Conservation (phyloP, 2,797 vertebrate species). For the Clarias pachynema region DNA sequence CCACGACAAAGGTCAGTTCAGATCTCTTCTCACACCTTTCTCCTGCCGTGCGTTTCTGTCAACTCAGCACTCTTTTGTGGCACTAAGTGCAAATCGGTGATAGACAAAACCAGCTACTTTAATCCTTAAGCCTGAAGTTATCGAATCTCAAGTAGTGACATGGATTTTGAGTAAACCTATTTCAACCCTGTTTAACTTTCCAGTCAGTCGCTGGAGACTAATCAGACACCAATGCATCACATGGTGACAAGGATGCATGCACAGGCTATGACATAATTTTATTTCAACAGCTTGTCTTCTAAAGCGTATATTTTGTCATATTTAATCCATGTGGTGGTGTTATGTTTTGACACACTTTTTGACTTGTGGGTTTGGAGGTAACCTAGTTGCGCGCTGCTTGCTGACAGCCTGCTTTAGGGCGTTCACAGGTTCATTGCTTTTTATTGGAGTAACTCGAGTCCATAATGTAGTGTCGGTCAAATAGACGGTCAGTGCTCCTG, state of each 20-base stretch:
- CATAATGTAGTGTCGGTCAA: conserved; percentile 3
- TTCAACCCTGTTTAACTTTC: conserved; percentile 13
- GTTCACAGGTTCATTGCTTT: conserved; percentile 13
- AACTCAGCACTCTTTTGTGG: conserved; percentile 11
- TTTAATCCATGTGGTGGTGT: neutral
- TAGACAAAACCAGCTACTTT: neutral
- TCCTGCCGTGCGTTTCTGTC: neutral
- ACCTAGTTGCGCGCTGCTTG: conserved; percentile 10
- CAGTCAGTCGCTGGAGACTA: neutral
- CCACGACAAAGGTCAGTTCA: conserved; percentile 85
- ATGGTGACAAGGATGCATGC: neutral
- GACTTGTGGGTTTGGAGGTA: conserved; percentile 15
- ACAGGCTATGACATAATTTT: neutral
- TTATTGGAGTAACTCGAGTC: neutral
- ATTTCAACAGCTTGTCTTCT: neutral
- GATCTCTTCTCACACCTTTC: neutral
- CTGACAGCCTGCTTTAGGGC: conserved; percentile 12
- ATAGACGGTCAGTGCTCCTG: neutral
- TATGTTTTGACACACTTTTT: conserved; percentile 5
- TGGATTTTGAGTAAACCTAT: neutral
- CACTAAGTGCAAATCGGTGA: neutral
- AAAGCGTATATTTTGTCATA: neutral
- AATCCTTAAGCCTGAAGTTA: neutral
- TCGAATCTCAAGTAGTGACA: neutral
- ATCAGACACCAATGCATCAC: neutral